Conservation (phyloP, 2,113 vertebrate species). For the Leuciscus idus region DNA sequence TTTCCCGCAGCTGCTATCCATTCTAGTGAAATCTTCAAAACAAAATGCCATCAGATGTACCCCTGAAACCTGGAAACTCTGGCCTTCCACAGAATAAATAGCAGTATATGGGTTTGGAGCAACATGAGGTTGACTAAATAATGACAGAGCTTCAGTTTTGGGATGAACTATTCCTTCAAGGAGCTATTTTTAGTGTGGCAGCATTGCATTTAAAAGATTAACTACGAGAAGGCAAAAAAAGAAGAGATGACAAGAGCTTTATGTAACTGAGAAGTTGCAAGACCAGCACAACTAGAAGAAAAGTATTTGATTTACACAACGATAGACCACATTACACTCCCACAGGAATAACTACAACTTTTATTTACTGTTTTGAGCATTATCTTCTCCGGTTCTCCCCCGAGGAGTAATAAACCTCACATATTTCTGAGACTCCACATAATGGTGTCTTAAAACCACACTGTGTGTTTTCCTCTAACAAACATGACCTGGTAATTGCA, state of each 20-base stretch:
- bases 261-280: not conserved
- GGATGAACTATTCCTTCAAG: conserved; percentile 1
- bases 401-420: conserved; percentile 64
- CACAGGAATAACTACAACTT: conserved; percentile 32
- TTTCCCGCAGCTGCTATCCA: not conserved
- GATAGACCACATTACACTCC: not conserved
- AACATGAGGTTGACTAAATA: conserved; percentile 8
- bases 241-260: conserved; percentile 15
- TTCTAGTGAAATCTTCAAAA: not conserved
- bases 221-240: conserved; percentile 11
- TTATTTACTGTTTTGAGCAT: conserved; percentile 70
- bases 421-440: conserved; percentile 35
- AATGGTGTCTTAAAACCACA: conserved; percentile 19
- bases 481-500: conserved; percentile 17
- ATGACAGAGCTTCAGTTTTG: conserved; percentile 8
- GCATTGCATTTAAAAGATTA: conserved; percentile 19
- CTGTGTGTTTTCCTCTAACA: conserved; percentile 29
- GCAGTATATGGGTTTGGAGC: not conserved
- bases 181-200: not conserved
- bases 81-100: not conserved
- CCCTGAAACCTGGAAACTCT: not conserved
- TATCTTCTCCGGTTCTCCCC: conserved; percentile 43
- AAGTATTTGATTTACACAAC: not conserved
- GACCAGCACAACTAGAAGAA: not conserved
- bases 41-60: conserved; percentile 1